Evolutionary conservation across 2,888 invertebrate genomes (phyloP).

Genomic region (Lamellibrachia columna): DNA sequence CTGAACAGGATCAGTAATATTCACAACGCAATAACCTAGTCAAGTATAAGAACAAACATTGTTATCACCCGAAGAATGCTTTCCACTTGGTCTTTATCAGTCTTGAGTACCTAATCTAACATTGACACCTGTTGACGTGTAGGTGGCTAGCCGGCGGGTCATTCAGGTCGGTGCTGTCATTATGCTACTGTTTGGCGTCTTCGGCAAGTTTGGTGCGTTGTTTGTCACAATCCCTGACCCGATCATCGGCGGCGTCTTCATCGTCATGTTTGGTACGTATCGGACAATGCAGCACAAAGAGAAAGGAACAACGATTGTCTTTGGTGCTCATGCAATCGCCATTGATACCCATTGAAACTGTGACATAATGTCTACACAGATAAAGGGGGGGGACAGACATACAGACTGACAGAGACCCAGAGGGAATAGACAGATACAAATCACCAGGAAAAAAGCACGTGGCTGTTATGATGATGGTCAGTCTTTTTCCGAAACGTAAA

Average conservation of each 20-base stretch:
- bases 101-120: background rate
- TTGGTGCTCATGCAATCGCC: background rate
- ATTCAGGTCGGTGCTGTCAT: slow-evolving; percentile 62
- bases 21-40: background rate
- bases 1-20: background rate
- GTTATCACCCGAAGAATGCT: too few species aligned
- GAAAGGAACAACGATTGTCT: background rate
- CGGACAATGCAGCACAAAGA: background rate
- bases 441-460: too few species aligned
- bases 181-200: slow-evolving; percentile 64
- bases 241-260: slow-evolving; percentile 65
- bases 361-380: background rate
- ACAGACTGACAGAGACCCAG: too few species aligned
- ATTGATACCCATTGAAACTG: background rate
- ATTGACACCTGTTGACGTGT: background rate
- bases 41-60: background rate
- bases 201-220: slow-evolving; percentile 68
- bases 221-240: slow-evolving; percentile 69
- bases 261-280: slow-evolving; percentile 58
- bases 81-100: too few species aligned
- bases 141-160: slow-evolving; percentile 63
- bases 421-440: too few species aligned
- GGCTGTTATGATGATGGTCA: too few species aligned
- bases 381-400: too few species aligned
- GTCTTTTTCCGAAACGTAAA: too few species aligned